phyloP scores from a whole-genome alignment of 2,113 vertebrate species.

The Corythaixoides concolor region DNA sequence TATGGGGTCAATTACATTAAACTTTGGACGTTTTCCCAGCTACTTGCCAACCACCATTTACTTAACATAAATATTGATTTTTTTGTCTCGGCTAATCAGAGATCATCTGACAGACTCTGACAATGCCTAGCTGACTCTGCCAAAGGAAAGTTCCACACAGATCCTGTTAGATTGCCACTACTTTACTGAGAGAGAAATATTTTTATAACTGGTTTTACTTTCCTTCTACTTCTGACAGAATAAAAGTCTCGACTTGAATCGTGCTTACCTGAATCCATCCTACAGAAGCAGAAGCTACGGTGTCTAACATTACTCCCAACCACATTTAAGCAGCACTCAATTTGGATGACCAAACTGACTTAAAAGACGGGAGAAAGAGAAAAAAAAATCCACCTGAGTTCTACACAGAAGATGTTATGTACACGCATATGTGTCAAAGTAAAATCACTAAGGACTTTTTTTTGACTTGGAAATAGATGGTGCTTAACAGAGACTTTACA shows the following conservation, averaged over 20 bases:
- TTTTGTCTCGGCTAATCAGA: slow-evolving; percentile 11
- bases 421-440: background rate
- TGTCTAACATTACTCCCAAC: background rate
- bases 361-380: background rate
- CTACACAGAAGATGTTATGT: background rate
- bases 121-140: background rate
- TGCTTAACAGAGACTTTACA: background rate
- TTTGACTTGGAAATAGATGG: background rate
- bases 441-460: background rate
- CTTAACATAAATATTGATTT: slow-evolving; percentile 38
- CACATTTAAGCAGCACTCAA: background rate
- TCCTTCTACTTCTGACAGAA: background rate
- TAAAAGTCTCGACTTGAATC: background rate
- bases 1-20: slow-evolving; percentile 11
- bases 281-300: background rate
- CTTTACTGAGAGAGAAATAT: background rate
- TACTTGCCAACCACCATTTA: slow-evolving; percentile 11
- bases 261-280: background rate
- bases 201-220: background rate
- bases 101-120: slow-evolving; percentile 8
- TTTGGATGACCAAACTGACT: background rate
- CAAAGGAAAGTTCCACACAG: background rate
- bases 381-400: background rate
- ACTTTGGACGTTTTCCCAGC: background rate
- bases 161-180: background rate